These are phyloP conservation scores for Cheilosia scutellata DNA, from an alignment of 2,888 invertebrate genomes.

Conservation along the genomic window DNA sequence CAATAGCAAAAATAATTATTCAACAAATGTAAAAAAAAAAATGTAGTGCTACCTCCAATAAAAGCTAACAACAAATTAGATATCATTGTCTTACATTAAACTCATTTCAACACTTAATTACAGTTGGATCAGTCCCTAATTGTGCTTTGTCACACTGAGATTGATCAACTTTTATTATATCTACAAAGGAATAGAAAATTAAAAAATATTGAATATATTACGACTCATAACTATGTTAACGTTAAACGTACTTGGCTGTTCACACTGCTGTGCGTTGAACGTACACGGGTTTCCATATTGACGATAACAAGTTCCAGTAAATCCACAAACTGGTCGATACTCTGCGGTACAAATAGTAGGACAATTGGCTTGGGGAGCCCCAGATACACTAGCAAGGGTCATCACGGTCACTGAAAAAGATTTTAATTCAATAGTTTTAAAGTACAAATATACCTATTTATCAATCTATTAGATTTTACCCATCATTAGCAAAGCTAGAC, in stretches of 20 bases:
- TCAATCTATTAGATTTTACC: too few species aligned
- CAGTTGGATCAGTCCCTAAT: not conserved
- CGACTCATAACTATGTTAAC: not conserved
- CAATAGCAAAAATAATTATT: too few species aligned
- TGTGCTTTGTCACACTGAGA: not conserved
- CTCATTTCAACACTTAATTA: not conserved
- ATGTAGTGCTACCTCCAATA: too few species aligned
- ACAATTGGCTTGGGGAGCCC: not conserved
- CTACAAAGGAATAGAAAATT: not conserved
- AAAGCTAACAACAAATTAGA: too few species aligned
- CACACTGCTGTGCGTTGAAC: not conserved
- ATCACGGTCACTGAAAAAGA: not conserved
- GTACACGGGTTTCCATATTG: not conserved
- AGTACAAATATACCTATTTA: too few species aligned
- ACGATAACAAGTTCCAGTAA: not conserved
- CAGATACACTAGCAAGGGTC: not conserved
- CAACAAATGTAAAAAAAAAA: too few species aligned
- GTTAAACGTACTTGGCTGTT: not conserved
- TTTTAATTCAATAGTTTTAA: too few species aligned
- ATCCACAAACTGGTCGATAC: constrained; percentile 3
- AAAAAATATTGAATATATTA: not conserved
- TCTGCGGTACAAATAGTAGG: not conserved
- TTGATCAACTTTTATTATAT: not conserved
- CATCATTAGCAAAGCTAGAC: too few species aligned
- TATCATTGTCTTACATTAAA: not conserved